Base-by-base conservation (phyloP, 1,140 invertebrate genomes). In the Nymphalis io region DNA sequence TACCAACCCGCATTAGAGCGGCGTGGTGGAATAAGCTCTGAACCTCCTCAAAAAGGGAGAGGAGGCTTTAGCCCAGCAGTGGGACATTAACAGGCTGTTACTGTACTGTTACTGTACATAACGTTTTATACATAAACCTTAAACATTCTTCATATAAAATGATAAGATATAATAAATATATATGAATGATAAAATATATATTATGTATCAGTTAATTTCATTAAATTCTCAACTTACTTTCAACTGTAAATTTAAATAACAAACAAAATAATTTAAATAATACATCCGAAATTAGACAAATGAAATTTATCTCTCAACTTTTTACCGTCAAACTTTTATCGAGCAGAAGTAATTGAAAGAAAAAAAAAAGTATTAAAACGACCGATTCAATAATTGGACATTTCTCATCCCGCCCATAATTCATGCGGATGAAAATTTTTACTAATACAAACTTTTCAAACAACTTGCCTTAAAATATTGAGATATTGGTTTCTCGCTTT, bases 371-470 rank as follows among this genome's bases (percentile, higher is more conserved):
- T 55, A 55, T 55, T 27, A 27, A 55, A 55, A 27, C 51, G 51
- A 21, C 51, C 51, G 15, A 55, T 12, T 55, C 51, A 55, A 55
- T 55, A 55, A 55, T 55, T 55, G 51, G 15, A 55, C 51, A n/a
- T 55, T 27, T 55, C 51, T 55, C 51, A 27, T 23, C 51, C 51
- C 23, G 27, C 12, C 51, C 51, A 55, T 55, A 23, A 55, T 55
- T 55, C 51, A 23, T 27, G 21, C 21, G 13, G 51, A 55, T 55
- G 51, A 55, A 27, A 55, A 8, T 20, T 51, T 20, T 15, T 55
- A 55, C 51, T 51, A 21, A 51, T 51, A 51, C 48, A 20, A 55
- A 55, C 51, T 55, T 55, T 55, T 55, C 21, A 15, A 55, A 55
- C 15, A 55, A 27, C 23, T 27, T 12, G 27, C 51, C 46, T 55